Percentiles rank a stretch among this genome's conserved stretches.
Conservation (phyloP, 2,797 vertebrate genomes). For the Sebastes taczanowskii region DNA sequence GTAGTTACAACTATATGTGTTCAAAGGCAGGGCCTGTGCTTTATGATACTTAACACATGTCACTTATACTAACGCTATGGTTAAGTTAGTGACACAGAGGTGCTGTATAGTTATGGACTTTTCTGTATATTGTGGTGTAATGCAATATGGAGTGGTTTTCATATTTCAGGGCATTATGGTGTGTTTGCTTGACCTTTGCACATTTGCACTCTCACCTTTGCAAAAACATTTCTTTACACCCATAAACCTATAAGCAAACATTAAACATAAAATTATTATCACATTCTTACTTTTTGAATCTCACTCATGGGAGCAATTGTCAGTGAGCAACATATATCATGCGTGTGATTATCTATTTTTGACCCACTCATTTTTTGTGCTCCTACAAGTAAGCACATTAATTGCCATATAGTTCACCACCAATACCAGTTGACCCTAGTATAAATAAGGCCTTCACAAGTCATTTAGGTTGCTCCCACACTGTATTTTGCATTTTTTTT, state of each 20-base stretch:
- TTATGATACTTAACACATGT: background rate
- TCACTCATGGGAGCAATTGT: constrained; percentile 33
- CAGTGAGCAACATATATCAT: constrained; percentile 12
- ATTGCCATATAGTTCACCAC: background rate
- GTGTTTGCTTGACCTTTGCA: background rate
- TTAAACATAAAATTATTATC: constrained; percentile 24
- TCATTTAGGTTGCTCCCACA: background rate
- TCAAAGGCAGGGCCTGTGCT: background rate
- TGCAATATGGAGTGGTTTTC: constrained; percentile 65
- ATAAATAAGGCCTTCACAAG: background rate
- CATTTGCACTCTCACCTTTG: too few relatives aligned
- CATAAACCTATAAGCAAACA: constrained; percentile 20
- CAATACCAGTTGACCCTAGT: background rate
- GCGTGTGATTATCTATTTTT: constrained; percentile 1
- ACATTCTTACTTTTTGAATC: constrained; percentile 41
- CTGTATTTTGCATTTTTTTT: background rate
- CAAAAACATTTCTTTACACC: constrained; percentile 3
- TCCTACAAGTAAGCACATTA: background rate
- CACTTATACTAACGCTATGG: background rate
- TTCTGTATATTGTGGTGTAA: background rate
- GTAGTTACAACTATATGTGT: background rate
- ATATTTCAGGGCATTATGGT: constrained; percentile 22
- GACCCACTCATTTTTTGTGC: background rate
- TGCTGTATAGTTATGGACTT: background rate
- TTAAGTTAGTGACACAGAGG: background rate